phyloP scores from a whole-genome alignment of 2,888 invertebrate species.

The Chromoteleia sp. region DNA sequence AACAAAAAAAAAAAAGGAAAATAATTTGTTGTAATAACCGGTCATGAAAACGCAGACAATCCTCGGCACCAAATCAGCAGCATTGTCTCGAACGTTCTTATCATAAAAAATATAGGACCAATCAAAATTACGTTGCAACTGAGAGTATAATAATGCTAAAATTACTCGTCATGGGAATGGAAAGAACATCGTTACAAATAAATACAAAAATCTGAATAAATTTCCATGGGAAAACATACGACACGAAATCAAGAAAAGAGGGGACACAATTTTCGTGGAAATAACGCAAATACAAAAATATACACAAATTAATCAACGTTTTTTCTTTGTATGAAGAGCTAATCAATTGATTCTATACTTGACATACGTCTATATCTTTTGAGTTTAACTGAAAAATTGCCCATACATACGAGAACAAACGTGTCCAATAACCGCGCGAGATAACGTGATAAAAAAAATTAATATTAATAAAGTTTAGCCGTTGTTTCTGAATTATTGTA shows the following conservation, averaged over 20 bases:
- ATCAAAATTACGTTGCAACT: constrained; percentile 6
- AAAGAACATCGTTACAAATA: constrained; percentile 38
- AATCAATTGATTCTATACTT: constrained; percentile 2
- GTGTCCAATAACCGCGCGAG: constrained; percentile 33
- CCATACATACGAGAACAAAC: constrained; percentile 46
- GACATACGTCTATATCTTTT: constrained; percentile 1
- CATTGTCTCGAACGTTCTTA: constrained; percentile 1
- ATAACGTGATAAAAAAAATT: constrained; percentile 27
- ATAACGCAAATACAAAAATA: constrained; percentile 48
- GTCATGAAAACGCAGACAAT: constrained; percentile 31
- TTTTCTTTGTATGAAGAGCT: constrained; percentile 22
- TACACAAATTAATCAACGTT: constrained; percentile 42
- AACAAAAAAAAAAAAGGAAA: too few species aligned
- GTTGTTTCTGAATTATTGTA: constrained; percentile 2
- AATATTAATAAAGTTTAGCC: constrained; percentile 6
- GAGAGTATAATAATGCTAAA: constrained; percentile 18
- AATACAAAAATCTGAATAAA: constrained; percentile 35
- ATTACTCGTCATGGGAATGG: constrained; percentile 39
- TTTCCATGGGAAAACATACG: constrained; percentile 27
- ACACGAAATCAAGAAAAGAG: constrained; percentile 16
- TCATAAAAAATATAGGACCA: constrained; percentile 9
- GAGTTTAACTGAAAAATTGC: constrained; percentile 32
- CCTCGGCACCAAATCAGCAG: constrained; percentile 52
- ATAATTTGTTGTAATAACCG: too few species aligned
- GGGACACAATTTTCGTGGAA: constrained; percentile 1